Conservation (phyloP, 2,888 invertebrate genomes). For the Cataglyphis rosenhaueri region DNA sequence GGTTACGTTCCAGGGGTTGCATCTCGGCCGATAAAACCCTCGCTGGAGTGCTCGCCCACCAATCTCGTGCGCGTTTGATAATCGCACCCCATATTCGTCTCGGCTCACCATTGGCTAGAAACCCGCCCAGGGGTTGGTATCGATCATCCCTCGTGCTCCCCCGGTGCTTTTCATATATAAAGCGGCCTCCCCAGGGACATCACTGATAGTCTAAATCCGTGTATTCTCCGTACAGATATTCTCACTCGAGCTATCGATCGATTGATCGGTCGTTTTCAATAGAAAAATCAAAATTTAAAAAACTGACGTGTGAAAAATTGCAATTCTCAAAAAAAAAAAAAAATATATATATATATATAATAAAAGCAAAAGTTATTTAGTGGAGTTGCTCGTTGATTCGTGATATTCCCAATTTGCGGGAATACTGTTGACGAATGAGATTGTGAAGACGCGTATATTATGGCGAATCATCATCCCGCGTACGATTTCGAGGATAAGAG, state of each 20-base stretch:
- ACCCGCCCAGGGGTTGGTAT: conserved; percentile 83
- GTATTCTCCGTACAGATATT: conserved; percentile 29
- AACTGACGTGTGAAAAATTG: not conserved
- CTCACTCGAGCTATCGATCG: conserved; percentile 1
- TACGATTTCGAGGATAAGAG: conserved; percentile 83
- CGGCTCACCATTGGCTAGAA: conserved; percentile 73
- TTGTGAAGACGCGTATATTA: conserved; percentile 61
- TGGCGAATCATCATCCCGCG: conserved; percentile 80
- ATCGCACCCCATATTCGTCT: conserved; percentile 61
- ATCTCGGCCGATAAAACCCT: conserved; percentile 68
- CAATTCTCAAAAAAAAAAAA: not conserved
- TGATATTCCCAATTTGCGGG: conserved; percentile 11
- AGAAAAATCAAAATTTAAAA: not conserved
- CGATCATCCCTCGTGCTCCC: conserved; percentile 78
- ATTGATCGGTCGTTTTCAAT: conserved; percentile 13
- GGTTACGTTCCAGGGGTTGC: conserved; percentile 63
- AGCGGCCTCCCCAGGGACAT: conserved; percentile 76
- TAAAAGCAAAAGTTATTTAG: not conserved
- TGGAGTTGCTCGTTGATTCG: conserved; percentile 13
- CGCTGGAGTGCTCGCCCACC: conserved; percentile 73
- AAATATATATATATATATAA: not conserved
- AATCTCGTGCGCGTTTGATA: conserved; percentile 66
- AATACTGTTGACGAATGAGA: conserved; percentile 62
- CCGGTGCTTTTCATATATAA: conserved; percentile 76
- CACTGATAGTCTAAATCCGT: conserved; percentile 71